Evolutionary conservation across 2,113 vertebrate species (phyloP).

Genomic region (Embiotoca jacksoni): DNA sequence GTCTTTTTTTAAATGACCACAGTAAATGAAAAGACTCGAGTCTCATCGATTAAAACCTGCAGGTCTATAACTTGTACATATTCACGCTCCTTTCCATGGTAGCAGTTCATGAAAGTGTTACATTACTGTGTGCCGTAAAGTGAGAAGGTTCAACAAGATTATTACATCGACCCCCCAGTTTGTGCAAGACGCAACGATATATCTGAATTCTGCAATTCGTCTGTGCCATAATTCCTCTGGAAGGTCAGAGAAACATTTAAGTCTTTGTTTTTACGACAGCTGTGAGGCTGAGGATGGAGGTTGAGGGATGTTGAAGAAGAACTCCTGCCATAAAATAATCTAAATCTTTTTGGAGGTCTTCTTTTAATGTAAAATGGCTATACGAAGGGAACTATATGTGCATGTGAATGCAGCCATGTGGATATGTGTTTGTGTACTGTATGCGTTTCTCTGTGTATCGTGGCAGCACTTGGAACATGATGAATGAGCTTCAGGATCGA

Average conservation of each 20-base stretch:
- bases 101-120: neutral
- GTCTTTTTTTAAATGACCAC: too few species aligned
- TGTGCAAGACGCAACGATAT: too few species aligned
- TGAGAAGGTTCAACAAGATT: too few species aligned
- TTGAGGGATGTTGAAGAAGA: neutral
- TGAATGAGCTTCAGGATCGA: constrained; percentile 54
- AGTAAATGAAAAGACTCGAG: too few species aligned
- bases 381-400: neutral
- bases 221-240: too few species aligned
- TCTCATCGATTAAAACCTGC: too few species aligned
- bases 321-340: neutral
- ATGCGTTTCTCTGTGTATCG: constrained; percentile 54
- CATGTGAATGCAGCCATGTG: neutral
- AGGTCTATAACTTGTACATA: too few species aligned
- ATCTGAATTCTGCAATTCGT: too few species aligned
- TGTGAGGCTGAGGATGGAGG: neutral
- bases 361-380: neutral
- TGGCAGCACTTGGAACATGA: constrained; percentile 58
- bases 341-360: neutral
- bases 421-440: neutral
- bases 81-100: neutral
- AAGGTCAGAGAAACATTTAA: too few species aligned
- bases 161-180: too few species aligned
- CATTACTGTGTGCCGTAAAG: too few species aligned
- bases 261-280: too few species aligned